Evolutionary conservation across 2,113 vertebrate genomes (phyloP), one percentile per base, ranked within the genome.

Genomic region (Enhydra lutris): DNA sequence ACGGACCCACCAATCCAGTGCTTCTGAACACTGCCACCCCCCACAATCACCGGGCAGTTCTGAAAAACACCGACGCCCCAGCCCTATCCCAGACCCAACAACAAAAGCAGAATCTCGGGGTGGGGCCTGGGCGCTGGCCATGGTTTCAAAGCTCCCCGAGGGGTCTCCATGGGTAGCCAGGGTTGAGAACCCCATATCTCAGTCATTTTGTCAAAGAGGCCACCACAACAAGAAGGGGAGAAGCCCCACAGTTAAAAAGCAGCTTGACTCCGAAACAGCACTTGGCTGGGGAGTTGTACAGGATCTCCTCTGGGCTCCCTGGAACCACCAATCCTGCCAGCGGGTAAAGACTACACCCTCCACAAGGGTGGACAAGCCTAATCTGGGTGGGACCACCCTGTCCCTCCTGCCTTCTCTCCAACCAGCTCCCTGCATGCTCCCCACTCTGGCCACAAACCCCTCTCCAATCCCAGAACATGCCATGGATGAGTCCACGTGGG

Each of bases 401-500:
- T 80, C 78, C 59, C 34, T 39, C 26, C 23, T 14, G 2, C 17
- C 61, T 45, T 29, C 7, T 55, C 71, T 94, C 85, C 13, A 13
- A 2, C 9, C 93, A 23, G 74, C 42, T 50, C n/a, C 69, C 29
- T 14, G 42, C 21, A 23, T 8, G 11, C 59, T 36, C 26, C 6
- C 52, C 42, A 26, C 15, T 9, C 18, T 13, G 87, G 88, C 61
- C 39, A 57, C 52, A 39, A 20, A 36, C 24, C 29, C 55, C 63
- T 29, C 29, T 0, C 0, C 1, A 7, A 7, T 29, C 39, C 76
- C 79, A 69, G 63, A 71, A 21, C 0, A 7, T 4, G 18, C 52
- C n/a, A 2, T 0, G 18, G 36, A 34, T 42, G 7, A 4, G 17
- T 47, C 34, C 20, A 0, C 5, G 47, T 1, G 6, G 0, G 1